These are phyloP conservation scores for Polydrusus tereticollis DNA, from an alignment of 2,888 invertebrate species.

Conservation along the genomic window DNA sequence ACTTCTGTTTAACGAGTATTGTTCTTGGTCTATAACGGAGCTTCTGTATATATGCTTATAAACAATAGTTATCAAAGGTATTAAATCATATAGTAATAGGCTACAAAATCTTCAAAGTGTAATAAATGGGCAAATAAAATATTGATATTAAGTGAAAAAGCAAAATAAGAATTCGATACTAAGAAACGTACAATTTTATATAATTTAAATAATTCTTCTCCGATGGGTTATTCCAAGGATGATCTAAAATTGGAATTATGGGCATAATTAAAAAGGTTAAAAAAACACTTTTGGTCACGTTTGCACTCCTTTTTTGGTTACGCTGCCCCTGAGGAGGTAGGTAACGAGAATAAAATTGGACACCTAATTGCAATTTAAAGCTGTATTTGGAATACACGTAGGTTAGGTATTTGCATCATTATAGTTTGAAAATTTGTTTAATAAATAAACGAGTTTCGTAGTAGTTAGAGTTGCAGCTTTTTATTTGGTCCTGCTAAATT, in stretches of 20 bases:
- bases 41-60: no score
- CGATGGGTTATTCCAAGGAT: constrained; percentile 9
- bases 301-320: background rate
- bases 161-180: background rate
- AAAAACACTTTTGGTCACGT: constrained; percentile 12
- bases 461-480: no score
- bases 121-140: no score
- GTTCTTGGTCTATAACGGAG: no score
- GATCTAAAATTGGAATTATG: constrained; percentile 14
- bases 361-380: background rate
- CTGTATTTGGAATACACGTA: constrained; percentile 11
- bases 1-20: no score
- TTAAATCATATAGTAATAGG: no score
- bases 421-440: background rate
- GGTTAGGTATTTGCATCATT: constrained; percentile 14
- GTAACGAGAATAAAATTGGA: constrained; percentile 8
- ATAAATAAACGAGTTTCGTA: background rate
- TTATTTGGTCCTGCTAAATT: background rate
- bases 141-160: background rate
- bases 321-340: constrained; percentile 6
- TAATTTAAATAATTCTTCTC: background rate
- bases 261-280: constrained; percentile 17
- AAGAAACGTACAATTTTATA: background rate
- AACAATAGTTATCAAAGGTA: no score
- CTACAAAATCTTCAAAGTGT: no score